These are phyloP conservation scores for Galerucella pusilla DNA, from an alignment of 2,888 invertebrate genomes.

Conservation along the genomic window DNA sequence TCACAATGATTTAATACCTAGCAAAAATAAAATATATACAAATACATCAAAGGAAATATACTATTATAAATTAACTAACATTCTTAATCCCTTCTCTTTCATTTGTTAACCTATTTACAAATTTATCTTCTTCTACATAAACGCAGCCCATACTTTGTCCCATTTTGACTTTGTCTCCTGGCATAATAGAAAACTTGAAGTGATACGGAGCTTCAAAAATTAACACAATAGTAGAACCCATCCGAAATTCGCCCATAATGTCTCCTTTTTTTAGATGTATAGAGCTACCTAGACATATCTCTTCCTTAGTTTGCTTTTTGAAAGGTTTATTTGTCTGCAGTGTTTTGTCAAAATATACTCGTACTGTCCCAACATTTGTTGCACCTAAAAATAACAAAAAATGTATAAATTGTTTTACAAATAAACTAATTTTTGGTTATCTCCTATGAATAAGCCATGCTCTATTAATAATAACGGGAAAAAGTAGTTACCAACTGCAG, in stretches of 20 bases:
- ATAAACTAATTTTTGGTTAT: too few relatives aligned
- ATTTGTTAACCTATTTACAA: slow-evolving; percentile 53
- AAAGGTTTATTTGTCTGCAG: slow-evolving; percentile 77
- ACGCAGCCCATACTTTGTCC: slow-evolving; percentile 69
- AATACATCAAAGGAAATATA: slow-evolving; percentile 12
- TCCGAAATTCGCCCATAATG: slow-evolving; percentile 93
- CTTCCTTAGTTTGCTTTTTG: slow-evolving; percentile 53
- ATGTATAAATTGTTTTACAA: too few relatives aligned
- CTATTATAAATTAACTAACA: slow-evolving; percentile 30
- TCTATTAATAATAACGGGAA: too few relatives aligned
- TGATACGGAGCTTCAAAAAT: slow-evolving; percentile 94
- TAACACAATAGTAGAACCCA: slow-evolving; percentile 97
- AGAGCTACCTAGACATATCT: slow-evolving; percentile 58
- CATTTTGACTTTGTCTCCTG: slow-evolving; percentile 75
- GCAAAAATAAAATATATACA: slow-evolving; percentile 17
- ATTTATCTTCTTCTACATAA: slow-evolving; percentile 45
- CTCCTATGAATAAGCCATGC: too few relatives aligned
- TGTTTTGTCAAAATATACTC: slow-evolving; percentile 86
- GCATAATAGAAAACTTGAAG: slow-evolving; percentile 77
- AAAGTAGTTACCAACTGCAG: slow-evolving; percentile 82
- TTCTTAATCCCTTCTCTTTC: slow-evolving; percentile 28
- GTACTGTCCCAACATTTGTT: slow-evolving; percentile 97
- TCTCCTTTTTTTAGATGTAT: slow-evolving; percentile 79
- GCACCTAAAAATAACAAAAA: slow-evolving; percentile 69
- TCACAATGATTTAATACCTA: slow-evolving; percentile 49